Evolutionary conservation across 2,888 invertebrate species (phyloP).

Genomic region (Fabriciana adippe): DNA sequence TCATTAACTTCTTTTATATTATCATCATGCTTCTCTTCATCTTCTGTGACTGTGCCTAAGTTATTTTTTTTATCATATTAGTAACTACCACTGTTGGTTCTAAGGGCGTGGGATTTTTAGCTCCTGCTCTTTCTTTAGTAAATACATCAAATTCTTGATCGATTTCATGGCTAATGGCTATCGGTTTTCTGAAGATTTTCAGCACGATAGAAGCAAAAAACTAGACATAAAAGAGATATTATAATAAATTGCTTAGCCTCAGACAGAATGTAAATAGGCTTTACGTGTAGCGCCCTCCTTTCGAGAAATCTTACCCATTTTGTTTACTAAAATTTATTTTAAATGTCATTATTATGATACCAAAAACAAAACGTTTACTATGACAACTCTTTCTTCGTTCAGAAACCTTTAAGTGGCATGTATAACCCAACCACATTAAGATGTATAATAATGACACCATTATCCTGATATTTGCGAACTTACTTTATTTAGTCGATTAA

Average conservation of each 20-base stretch:
- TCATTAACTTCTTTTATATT: conserved; percentile 48
- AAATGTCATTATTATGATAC: too few species aligned
- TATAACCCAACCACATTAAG: not conserved
- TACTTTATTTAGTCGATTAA: conserved; percentile 5
- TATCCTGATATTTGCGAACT: not conserved
- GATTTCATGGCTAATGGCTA: conserved; percentile 53
- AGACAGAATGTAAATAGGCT: too few species aligned
- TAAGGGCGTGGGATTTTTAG: conserved; percentile 53
- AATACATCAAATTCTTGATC: conserved; percentile 78
- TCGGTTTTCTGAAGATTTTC: conserved; percentile 52
- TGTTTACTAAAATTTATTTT: too few species aligned
- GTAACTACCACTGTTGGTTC: conserved; percentile 61
- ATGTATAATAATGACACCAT: not conserved
- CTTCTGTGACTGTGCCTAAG: conserved; percentile 68
- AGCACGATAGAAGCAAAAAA: conserved; percentile 2
- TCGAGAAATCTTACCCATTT: too few species aligned
- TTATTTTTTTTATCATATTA: conserved; percentile 63
- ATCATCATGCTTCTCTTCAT: conserved; percentile 65
- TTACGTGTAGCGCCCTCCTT: too few species aligned
- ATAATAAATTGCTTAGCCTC: too few species aligned
- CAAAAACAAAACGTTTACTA: too few species aligned
- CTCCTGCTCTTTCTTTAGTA: conserved; percentile 70
- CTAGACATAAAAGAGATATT: too few species aligned
- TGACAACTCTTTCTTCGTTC: conserved; percentile 3
- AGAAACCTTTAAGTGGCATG: not conserved